Evolutionary conservation across 2,888 invertebrate genomes (phyloP), one percentile per base, ranked within the genome.

Genomic region (Orthonychiurus folsomi): DNA sequence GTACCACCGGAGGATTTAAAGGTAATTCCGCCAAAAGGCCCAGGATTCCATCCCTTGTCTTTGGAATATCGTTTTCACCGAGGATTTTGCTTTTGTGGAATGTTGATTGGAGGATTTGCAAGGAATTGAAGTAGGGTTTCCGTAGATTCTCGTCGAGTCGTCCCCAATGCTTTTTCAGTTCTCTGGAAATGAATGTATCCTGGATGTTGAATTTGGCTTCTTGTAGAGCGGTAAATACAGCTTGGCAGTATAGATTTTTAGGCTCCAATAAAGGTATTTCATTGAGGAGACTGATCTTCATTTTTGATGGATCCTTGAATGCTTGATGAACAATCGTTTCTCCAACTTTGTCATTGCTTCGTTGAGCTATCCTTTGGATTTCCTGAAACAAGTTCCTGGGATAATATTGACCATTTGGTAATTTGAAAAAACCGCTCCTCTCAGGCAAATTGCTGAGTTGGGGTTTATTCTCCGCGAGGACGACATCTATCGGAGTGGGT

Each of bases 401-500:
- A 20, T 21, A 52, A 9, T 12, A 52, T 18, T 52, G 52, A 9
- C 23, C 23, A 52, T 52, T 52, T 52, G 52, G 52, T 21, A 52
- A 21, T 52, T 52, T 52, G 52, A 12, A 52, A 52, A 20, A 20
- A 9, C 52, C 52, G 5, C 5, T 21, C 23, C 23, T n/a, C 9
- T 52, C 52, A 12, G n/a, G n/a, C n/a, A 52, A 21, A 21, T 52
- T 52, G n/a, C 23, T 21, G 3, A 52, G 9, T 12, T 21, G 20
- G 5, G 52, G 52, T 52, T 52, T n/a, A 52, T n/a, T 52, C n/a
- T 52, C 52, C 5, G 52, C 52, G 5, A 52, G 20, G n/a, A 21
- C n/a, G n/a, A 21, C n/a, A 21, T 52, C n/a, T 12, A 52, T 52
- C n/a, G 52, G 52, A 20, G n/a, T 52, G 3, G 52, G 52, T n/a